These are phyloP conservation scores for Monopis laevigella DNA, from an alignment of 2,888 invertebrate genomes.

Conservation along the genomic window DNA sequence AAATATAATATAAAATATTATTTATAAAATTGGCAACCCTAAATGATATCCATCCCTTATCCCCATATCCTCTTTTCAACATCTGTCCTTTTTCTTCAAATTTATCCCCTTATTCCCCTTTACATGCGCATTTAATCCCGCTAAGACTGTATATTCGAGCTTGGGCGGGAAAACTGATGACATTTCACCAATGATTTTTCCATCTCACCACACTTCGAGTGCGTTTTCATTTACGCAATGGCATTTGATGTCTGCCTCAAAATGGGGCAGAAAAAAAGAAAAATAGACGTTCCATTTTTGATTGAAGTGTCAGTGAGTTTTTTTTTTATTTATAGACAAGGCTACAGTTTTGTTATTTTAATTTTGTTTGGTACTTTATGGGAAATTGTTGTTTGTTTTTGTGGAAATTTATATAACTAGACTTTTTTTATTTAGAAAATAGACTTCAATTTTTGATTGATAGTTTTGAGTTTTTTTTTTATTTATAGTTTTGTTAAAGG, in stretches of 20 bases:
- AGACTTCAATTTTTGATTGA: too few relatives aligned
- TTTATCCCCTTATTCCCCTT: conserved; percentile 11
- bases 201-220: conserved; percentile 55
- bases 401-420: too few relatives aligned
- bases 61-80: not conserved
- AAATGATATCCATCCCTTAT: not conserved
- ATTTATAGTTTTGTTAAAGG: too few relatives aligned
- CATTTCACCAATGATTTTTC: conserved; percentile 33
- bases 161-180: conserved; percentile 9
- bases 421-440: too few relatives aligned
- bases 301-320: conserved; percentile 43
- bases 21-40: too few relatives aligned
- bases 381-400: too few relatives aligned
- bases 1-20: too few relatives aligned
- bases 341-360: too few relatives aligned
- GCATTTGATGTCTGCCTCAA: conserved; percentile 43
- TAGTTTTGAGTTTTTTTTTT: too few relatives aligned
- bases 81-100: conserved; percentile 12
- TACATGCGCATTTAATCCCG: conserved; percentile 16
- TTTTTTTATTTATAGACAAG: too few relatives aligned
- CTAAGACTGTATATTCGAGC: not conserved
- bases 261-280: conserved; percentile 33
- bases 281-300: conserved; percentile 45
- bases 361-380: too few relatives aligned
- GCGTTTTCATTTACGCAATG: conserved; percentile 64